Evolutionary conservation across 2,113 vertebrate genomes (phyloP), one percentile per base, ranked within the genome.

Genomic region (Leptobrachium ailaonicum): DNA sequence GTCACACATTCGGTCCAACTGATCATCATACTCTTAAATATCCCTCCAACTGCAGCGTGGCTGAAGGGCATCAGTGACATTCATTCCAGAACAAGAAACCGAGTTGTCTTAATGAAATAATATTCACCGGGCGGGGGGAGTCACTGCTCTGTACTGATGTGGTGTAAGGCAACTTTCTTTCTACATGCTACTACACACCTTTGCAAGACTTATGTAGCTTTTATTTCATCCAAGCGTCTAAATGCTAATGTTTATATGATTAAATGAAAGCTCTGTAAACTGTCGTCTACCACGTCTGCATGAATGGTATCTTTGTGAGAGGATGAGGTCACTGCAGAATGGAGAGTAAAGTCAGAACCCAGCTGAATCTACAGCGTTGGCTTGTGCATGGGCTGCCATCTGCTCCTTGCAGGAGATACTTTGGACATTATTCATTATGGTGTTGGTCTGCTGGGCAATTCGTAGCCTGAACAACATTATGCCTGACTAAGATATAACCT

Each of bases 251-350:
- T 95, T 93, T 92, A 87, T 91, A 91, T 87, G 91, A 89, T 89
- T 92, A 94, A 96, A 95, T 94, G 92, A 94, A 93, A 94, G 93
- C 95, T 95, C 95, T 96, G 93, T 94, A 86, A 90, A 93, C 92
- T 87, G 84, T 80, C 87, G 89, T 91, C 88, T 89, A 90, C 87
- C 84, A 92, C 91, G 91, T 95, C 93, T 93, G 89, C 90, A 96
- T 98, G 96, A 98, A 99, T 97, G 92, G 95, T 91, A 90, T 93
- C 93, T 96, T 99, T 99, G 96, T 98, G 91, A 84, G 87, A 71
- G 90, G 92, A 88, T 98, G 96, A 99, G 95, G 96, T 98, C 96
- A 99, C 92, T 85, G 86, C 89, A 94, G 90, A 89, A 91, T 90
- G 94, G 93, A 94, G 90, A 92, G 94, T 96, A 95, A 96, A 93